Evolutionary conservation across 2,888 invertebrate genomes (phyloP).

Genomic region (Diabrotica balteata): DNA sequence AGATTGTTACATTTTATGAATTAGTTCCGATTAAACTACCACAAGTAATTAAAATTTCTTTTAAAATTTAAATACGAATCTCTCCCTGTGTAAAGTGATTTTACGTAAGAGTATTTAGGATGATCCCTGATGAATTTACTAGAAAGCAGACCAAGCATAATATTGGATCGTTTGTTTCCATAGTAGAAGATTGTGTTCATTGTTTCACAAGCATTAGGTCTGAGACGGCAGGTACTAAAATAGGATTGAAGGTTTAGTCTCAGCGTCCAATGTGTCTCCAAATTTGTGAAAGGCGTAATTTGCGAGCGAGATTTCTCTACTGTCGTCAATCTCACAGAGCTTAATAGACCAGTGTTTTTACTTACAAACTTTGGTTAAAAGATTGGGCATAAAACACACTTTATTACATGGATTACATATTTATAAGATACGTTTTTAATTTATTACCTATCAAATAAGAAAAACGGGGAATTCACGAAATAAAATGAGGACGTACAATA

Average conservation of each 20-base stretch:
- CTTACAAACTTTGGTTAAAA: background rate
- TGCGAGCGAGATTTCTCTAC: background rate
- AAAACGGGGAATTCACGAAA: no score
- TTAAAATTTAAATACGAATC: no score
- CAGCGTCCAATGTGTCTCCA: background rate
- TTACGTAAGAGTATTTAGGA: background rate
- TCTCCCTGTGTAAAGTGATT: background rate
- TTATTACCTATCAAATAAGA: no score
- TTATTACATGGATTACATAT: no score
- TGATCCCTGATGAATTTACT: conserved; percentile 2
- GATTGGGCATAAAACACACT: no score
- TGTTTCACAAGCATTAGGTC: no score
- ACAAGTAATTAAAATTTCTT: no score
- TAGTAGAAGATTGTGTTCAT: conserved; percentile 4
- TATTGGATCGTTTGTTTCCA: conserved; percentile 4
- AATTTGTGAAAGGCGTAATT: conserved; percentile 8
- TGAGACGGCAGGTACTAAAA: background rate
- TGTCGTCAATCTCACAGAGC: background rate
- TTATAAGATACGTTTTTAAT: no score
- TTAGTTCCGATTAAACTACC: no score
- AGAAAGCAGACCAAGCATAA: background rate
- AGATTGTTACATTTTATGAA: no score
- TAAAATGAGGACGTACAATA: no score
- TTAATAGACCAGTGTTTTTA: conserved; percentile 3
- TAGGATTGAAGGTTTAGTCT: conserved; percentile 1